Evolutionary conservation across 2,113 vertebrate species (phyloP), one percentile per base, ranked within the genome.

Genomic region (Mus musculus): DNA sequence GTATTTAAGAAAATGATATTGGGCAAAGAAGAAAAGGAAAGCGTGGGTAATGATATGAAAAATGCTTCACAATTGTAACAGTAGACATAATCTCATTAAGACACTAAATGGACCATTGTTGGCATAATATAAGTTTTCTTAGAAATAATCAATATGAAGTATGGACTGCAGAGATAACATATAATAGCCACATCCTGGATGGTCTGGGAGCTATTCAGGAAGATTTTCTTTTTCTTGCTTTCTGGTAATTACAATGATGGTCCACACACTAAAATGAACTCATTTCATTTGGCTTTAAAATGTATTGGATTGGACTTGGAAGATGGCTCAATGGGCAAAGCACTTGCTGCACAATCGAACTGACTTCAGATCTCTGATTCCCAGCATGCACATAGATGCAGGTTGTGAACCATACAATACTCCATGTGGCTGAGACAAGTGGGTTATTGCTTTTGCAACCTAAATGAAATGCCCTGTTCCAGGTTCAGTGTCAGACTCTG

Each of bases 111-210:
- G n/a, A 20, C 10, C 7, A 78, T 81, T 77, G 22, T 49, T 92
- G 73, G 30, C 3, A n/a, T 81, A 71, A 13, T 80, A 33, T 69
- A 73, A 46, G 2, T 54, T 94, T 92, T 94, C 36, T 39, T 26
- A 71, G 49, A 82, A 80, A 49, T 93, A 93, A 69, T 91, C 63
- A 77, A 46, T 42, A 76, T 88, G 7, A 94, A 91, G 81, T 73
- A 71, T 73, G 8, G 8, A 92, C 49, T 5, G 0, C 42, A 80
- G 81, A 61, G 7, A 76, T 92, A 30, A 87, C 90, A 49, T 52
- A 13, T 89, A 73, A 69, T 28, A 16, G 12, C 11, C 14, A 59
- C 14, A 11, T 80, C 13, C 17, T 63, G 30, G 8, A 36, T 39
- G 56, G 89, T 46, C 42, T 81, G 11, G 26, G 13, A 11, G 16